Conservation (phyloP, 2,888 invertebrate species). For the Penaeus monodon region DNA sequence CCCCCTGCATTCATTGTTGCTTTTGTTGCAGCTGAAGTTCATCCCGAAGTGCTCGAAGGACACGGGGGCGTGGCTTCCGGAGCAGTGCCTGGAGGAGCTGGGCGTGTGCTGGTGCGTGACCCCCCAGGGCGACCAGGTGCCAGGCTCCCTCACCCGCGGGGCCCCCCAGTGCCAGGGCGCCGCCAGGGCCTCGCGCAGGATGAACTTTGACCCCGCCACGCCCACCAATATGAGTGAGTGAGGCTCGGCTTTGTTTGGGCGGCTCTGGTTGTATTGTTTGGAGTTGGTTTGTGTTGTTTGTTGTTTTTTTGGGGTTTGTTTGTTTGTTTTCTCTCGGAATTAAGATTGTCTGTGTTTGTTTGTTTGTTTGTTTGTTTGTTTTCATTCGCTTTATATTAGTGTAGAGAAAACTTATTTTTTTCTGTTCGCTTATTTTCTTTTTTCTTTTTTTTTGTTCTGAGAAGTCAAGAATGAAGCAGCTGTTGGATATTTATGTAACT, state of each 20-base stretch:
- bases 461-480: too few relatives aligned
- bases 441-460: too few relatives aligned
- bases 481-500: too few relatives aligned
- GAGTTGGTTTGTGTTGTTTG: too few relatives aligned
- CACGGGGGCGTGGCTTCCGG: slow-evolving; percentile 83
- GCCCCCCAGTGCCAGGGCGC: slow-evolving; percentile 83
- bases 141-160: slow-evolving; percentile 79
- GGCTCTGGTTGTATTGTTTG: background rate
- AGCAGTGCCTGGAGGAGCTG: slow-evolving; percentile 83
- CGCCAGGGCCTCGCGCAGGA: slow-evolving; percentile 81
- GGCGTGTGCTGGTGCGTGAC: slow-evolving; percentile 86
- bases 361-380: too few relatives aligned
- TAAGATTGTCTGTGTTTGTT: too few relatives aligned
- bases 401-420: too few relatives aligned
- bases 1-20: background rate
- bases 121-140: slow-evolving; percentile 65
- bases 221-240: slow-evolving; percentile 62
- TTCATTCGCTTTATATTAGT: too few relatives aligned
- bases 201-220: slow-evolving; percentile 45
- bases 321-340: too few relatives aligned
- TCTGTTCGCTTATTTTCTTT: too few relatives aligned
- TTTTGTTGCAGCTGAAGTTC: slow-evolving; percentile 77
- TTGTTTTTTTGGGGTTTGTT: too few relatives aligned
- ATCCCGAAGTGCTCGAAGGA: slow-evolving; percentile 81
- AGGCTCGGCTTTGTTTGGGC: background rate